Base-by-base conservation (phyloP, 1,140 invertebrate genomes). In the Sinonovacula constricta region DNA sequence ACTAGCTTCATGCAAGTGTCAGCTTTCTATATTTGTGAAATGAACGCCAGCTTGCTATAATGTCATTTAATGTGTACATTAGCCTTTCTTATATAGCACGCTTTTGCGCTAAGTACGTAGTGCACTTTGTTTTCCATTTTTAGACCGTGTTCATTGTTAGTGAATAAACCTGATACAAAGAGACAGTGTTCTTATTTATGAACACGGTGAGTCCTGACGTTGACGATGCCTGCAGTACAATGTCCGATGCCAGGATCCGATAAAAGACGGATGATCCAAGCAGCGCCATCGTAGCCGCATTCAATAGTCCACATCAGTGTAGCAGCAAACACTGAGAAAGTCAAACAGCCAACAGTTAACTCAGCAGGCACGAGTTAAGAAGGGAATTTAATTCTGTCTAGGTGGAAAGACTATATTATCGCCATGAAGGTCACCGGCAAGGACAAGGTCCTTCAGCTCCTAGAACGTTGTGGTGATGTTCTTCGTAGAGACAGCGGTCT, bases 381-480 rank as follows among this genome's bases (percentile, higher is more conserved):
- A 2, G 53, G 59, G 59, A 14, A 39, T 15, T 74, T 54, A 33
- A 63, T 63, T 28, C 45, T 28, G 31, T 62, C 45, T 10, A 3
- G 36, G 0, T 65, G 28, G 45, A 34, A 18, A 14, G 71, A 74
- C n/a, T 65, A 74, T 62, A 49, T 53, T 1, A 30, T 7, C n/a
- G 71, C 45, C 22, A 65, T 53, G n/a, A 74, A 77, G 28, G 18
- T 80, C 0, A 57, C 69, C 7, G 81, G 77, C 39, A 33, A 33
- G 18, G 67, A 80, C 33, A n/a, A 56, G 34, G 51, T 74, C 3
- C 54, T 80, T 10, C 81, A 84, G 60, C 31, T 84, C 15, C 59
- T 84, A 14, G 71, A 81, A 66, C 83, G 83, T 68, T 84, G 83
- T 57, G 67, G 66, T 51, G 65, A 80, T 33, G 18, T 36, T 3